A percentile compares a stretch with the other conserved stretches of the same genome.
These are phyloP conservation scores for Halcyon leucocephala DNA, from an alignment of 2,797 vertebrate species.

Conservation along the genomic window DNA sequence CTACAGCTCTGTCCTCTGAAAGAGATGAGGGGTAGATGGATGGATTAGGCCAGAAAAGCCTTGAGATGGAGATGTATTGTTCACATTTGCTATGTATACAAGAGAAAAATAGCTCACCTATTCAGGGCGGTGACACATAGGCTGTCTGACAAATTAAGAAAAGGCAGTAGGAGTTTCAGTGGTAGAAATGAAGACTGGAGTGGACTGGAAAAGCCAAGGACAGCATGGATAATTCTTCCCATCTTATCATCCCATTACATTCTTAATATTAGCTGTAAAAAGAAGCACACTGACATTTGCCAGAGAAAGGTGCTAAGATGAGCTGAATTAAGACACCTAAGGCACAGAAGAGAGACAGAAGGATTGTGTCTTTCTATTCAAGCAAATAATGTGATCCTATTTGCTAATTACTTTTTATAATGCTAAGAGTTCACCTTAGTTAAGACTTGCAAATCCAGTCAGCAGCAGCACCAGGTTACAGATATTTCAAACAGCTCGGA, in stretches of 20 bases:
- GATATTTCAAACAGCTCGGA: background rate
- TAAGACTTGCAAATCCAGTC: background rate
- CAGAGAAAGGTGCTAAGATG: background rate
- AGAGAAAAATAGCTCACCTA: background rate
- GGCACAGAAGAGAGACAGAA: background rate
- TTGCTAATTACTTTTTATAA: background rate
- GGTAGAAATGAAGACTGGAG: background rate
- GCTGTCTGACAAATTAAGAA: background rate
- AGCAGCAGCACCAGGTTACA: background rate
- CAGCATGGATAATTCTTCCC: background rate
- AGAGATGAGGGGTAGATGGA: background rate
- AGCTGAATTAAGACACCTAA: background rate
- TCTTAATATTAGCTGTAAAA: background rate
- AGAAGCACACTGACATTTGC: background rate
- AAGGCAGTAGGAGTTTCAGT: background rate
- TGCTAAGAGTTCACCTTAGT: background rate
- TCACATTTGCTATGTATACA: background rate
- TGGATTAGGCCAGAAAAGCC: background rate
- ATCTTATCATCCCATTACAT: background rate
- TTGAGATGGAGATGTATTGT: background rate
- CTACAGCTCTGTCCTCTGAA: background rate
- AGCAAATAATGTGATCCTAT: background rate
- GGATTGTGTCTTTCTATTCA: background rate
- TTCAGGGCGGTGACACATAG: background rate
- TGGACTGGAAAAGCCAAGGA: background rate